phyloP scores from a whole-genome alignment of 2,888 invertebrate genomes.

The Dichetophora obliterata region DNA sequence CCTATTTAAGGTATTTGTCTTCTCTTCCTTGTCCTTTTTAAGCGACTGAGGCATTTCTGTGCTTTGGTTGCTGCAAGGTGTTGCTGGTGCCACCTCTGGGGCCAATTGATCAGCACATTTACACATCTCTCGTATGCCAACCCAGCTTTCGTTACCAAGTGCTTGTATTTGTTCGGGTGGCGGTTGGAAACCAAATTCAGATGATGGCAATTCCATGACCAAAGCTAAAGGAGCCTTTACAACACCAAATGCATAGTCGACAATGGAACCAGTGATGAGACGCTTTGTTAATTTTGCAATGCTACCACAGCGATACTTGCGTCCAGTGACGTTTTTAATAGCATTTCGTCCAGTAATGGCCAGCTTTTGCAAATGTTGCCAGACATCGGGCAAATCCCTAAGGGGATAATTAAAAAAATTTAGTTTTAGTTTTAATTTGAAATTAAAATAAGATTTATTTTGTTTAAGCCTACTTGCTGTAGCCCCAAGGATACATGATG shows the following conservation, averaged over 20 bases:
- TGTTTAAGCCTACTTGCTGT: slow-evolving; percentile 56
- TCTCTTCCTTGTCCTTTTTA: not conserved
- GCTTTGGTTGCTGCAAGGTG: not conserved
- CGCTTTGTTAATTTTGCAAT: slow-evolving; percentile 61
- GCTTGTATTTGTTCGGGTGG: slow-evolving; percentile 62
- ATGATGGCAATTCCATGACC: slow-evolving; percentile 68
- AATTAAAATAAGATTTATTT: not conserved
- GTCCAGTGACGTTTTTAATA: slow-evolving; percentile 64
- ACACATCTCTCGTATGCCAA: slow-evolving; percentile 69
- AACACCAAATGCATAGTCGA: slow-evolving; percentile 67
- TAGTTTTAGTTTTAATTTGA: not conserved
- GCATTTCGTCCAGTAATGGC: slow-evolving; percentile 65
- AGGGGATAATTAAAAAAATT: not conserved
- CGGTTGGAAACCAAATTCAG: slow-evolving; percentile 66
- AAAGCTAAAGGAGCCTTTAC: slow-evolving; percentile 64
- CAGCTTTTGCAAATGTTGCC: slow-evolving; percentile 60
- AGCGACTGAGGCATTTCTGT: not conserved
- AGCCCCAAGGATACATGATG: slow-evolving; percentile 69
- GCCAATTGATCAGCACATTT: slow-evolving; percentile 58
- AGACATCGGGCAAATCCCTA: slow-evolving; percentile 60
- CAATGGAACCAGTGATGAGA: slow-evolving; percentile 65
- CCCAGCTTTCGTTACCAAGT: slow-evolving; percentile 67
- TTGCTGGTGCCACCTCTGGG: slow-evolving; percentile 26
- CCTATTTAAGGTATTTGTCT: not conserved
- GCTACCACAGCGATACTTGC: slow-evolving; percentile 66